Conservation (phyloP, 2,797 vertebrate genomes). For the Siniperca undulata region DNA sequence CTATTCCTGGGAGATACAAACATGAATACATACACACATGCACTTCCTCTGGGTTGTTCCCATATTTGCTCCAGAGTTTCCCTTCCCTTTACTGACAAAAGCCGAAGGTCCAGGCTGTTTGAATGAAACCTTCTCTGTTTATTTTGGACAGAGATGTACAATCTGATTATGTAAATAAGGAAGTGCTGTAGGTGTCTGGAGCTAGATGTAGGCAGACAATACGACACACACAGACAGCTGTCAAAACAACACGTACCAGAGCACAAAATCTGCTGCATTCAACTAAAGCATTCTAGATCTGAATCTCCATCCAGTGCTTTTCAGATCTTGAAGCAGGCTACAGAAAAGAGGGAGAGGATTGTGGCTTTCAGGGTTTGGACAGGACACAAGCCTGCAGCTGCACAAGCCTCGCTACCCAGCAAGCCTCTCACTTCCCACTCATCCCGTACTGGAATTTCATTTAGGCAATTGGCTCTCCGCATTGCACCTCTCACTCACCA, state of each 20-base stretch:
- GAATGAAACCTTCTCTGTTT: constrained; percentile 34
- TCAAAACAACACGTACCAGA: neutral
- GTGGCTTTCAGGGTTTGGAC: constrained; percentile 40
- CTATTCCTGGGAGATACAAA: constrained; percentile 42
- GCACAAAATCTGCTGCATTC: neutral
- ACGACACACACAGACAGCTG: neutral
- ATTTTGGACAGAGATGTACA: constrained; percentile 20
- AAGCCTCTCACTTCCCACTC: constrained; percentile 66
- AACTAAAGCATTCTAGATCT: neutral
- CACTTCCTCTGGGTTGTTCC: constrained; percentile 33
- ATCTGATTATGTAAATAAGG: constrained; percentile 37
- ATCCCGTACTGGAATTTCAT: constrained; percentile 77
- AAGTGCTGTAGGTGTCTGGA: constrained; percentile 37
- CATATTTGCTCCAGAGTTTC: constrained; percentile 40
- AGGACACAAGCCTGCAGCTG: constrained; percentile 55
- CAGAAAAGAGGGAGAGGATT: constrained; percentile 6
- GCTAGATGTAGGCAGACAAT: constrained; percentile 11
- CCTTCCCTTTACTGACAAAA: neutral
- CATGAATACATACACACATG: constrained; percentile 27
- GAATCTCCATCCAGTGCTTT: constrained; percentile 5
- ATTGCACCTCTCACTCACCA: constrained; percentile 63
- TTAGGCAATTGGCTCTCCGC: constrained; percentile 67
- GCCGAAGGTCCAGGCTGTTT: constrained; percentile 24
- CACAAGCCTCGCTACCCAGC: constrained; percentile 41
- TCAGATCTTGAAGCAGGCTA: constrained; percentile 21